Conservation (phyloP, 2,888 invertebrate genomes). For the Acleris cristana region DNA sequence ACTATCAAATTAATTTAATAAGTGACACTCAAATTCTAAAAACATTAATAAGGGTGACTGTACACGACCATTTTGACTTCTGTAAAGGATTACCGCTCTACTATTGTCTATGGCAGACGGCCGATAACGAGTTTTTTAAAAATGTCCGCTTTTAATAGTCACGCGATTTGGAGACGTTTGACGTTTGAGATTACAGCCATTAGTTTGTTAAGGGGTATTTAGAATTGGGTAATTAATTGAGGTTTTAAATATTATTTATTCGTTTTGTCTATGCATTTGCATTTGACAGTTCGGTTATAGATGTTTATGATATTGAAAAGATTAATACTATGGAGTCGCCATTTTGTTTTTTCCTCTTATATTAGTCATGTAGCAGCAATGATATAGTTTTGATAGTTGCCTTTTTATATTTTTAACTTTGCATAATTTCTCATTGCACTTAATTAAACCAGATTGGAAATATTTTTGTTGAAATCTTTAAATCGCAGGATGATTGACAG, state of each 20-base stretch:
- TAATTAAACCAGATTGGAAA: too few relatives aligned
- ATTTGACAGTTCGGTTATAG: background rate
- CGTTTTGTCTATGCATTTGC: conserved; percentile 4
- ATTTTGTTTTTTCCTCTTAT: too few relatives aligned
- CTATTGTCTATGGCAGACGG: conserved; percentile 50
- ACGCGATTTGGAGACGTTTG: conserved; percentile 71
- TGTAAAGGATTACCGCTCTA: conserved; percentile 36
- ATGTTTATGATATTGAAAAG: background rate
- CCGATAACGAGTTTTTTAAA: conserved; percentile 71
- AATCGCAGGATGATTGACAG: too few relatives aligned
- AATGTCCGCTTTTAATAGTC: conserved; percentile 76
- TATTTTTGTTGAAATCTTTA: too few relatives aligned
- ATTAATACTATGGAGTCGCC: too few relatives aligned
- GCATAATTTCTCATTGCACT: too few relatives aligned
- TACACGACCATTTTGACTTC: conserved; percentile 24
- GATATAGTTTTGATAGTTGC: too few relatives aligned
- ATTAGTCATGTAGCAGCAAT: too few relatives aligned
- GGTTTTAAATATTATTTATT: background rate
- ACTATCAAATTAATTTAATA: background rate
- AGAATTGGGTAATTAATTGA: conserved; percentile 20
- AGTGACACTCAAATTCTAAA: conserved; percentile 15
- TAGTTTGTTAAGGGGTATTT: conserved; percentile 47
- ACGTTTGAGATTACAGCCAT: conserved; percentile 73
- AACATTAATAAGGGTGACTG: conserved; percentile 22
- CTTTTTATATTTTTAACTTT: too few relatives aligned